Evolutionary conservation across 2,888 invertebrate genomes (phyloP).

Genomic region (Hypomecis atomaria): DNA sequence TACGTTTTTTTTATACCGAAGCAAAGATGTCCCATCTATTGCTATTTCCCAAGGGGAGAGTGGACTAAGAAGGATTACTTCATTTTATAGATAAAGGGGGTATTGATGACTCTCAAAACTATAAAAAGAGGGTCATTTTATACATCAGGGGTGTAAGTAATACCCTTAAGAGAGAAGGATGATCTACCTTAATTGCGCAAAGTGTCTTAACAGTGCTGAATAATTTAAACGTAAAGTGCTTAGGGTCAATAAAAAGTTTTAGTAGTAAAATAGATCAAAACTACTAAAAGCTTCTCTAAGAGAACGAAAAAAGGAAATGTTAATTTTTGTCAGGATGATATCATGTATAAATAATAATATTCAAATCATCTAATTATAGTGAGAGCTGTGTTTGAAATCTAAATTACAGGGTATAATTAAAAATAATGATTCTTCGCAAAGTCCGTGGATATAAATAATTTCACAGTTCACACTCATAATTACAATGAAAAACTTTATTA

Average conservation of each 20-base stretch:
- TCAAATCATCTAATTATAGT: no score
- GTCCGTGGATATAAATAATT: no score
- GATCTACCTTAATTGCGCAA: conserved; percentile 5
- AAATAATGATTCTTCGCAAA: no score
- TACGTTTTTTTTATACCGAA: neutral
- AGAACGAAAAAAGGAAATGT: no score
- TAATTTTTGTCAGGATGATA: no score
- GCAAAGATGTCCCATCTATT: conserved; percentile 35
- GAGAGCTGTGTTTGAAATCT: no score
- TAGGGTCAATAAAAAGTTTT: conserved; percentile 2
- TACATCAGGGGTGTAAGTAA: conserved; percentile 17
- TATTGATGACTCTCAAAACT: conserved; percentile 59
- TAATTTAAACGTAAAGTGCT: conserved; percentile 5
- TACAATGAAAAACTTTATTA: no score
- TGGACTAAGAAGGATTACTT: conserved; percentile 41
- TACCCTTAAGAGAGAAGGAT: conserved; percentile 3
- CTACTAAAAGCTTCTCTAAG: neutral
- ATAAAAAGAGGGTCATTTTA: conserved; percentile 45
- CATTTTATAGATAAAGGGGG: conserved; percentile 29
- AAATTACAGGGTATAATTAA: no score
- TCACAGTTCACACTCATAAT: no score
- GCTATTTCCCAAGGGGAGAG: conserved; percentile 42
- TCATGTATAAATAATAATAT: no score
- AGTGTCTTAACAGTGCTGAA: conserved; percentile 9
- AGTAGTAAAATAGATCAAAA: neutral